Conservation (phyloP, 92 coral and sea anemone genomes). For the Diadumene lineata region DNA sequence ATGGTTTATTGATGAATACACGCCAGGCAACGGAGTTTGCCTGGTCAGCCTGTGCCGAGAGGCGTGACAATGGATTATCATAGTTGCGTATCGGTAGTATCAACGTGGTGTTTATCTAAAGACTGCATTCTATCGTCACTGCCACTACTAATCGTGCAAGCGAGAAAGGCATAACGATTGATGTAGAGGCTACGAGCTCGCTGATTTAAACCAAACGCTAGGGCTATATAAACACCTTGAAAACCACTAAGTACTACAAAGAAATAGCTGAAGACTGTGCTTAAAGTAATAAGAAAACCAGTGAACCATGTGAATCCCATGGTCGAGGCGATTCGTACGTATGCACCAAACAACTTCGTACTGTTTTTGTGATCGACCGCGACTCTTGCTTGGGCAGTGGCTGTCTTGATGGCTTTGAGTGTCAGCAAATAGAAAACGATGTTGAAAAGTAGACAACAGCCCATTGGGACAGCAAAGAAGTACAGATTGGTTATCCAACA, state of each 20-base stretch:
- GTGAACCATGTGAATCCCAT: slow-evolving; percentile 52
- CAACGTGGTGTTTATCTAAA: too few relatives aligned
- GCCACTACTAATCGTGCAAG: too few relatives aligned
- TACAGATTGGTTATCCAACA: slow-evolving; percentile 51
- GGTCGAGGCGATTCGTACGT: slow-evolving; percentile 44
- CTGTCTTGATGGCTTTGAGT: slow-evolving; percentile 45
- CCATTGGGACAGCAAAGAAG: slow-evolving; percentile 42
- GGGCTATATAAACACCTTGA: slow-evolving; percentile 53
- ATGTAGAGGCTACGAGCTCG: slow-evolving; percentile 30
- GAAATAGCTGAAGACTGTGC: slow-evolving; percentile 18
- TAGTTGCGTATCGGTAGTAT: too few relatives aligned
- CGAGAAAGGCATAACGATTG: background rate
- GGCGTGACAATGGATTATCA: too few relatives aligned
- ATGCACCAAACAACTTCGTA: slow-evolving; percentile 26
- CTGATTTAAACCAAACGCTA: slow-evolving; percentile 45
- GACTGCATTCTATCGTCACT: too few relatives aligned
- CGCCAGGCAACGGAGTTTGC: too few relatives aligned
- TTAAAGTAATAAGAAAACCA: slow-evolving; percentile 17
- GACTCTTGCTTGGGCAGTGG: slow-evolving; percentile 35
- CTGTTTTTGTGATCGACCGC: slow-evolving; percentile 20
- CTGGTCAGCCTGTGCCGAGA: too few relatives aligned
- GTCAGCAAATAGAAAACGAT: slow-evolving; percentile 30
- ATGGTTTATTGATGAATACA: too few relatives aligned
- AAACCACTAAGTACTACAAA: slow-evolving; percentile 25
- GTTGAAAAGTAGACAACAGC: slow-evolving; percentile 30